These are phyloP conservation scores for Tachina grossa DNA, from an alignment of 2,888 invertebrate species.

Conservation along the genomic window DNA sequence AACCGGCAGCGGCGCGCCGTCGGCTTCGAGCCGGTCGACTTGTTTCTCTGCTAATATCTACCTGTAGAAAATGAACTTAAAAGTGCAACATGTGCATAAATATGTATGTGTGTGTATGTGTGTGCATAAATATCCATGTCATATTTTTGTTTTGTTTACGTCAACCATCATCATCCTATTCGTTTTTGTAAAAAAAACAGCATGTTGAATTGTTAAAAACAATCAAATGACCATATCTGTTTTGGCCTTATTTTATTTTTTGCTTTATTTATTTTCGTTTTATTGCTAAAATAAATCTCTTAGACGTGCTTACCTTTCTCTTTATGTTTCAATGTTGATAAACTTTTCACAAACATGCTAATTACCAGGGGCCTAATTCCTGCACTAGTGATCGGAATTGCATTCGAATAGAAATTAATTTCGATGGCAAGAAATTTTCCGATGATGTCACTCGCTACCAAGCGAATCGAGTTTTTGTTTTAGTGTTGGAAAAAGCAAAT, in stretches of 20 bases:
- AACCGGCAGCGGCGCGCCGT: too few species aligned
- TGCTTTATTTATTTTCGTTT: background rate
- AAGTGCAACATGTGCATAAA: background rate
- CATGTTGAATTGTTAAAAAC: background rate
- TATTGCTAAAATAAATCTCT: background rate
- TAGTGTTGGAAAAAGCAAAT: too few species aligned
- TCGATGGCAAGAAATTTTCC: too few species aligned
- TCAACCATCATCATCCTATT: conserved; percentile 12
- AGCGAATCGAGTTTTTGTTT: too few species aligned
- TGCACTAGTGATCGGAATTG: too few species aligned
- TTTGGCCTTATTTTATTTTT: background rate
- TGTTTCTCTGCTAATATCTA: too few species aligned
- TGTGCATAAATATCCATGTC: background rate
- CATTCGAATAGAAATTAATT: too few species aligned
- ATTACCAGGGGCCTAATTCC: too few species aligned
- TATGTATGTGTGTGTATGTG: background rate
- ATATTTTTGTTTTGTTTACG: conserved; percentile 23
- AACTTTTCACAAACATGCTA: background rate
- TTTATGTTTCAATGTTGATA: conserved; percentile 6
- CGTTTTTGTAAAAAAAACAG: background rate
- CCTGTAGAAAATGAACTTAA: background rate
- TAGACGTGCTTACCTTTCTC: conserved; percentile 34
- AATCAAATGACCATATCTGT: background rate
- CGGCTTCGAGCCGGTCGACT: too few species aligned
- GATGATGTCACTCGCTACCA: too few species aligned